Conservation (phyloP, 2,797 vertebrate genomes). For the Myoxocephalus aenaeus region DNA sequence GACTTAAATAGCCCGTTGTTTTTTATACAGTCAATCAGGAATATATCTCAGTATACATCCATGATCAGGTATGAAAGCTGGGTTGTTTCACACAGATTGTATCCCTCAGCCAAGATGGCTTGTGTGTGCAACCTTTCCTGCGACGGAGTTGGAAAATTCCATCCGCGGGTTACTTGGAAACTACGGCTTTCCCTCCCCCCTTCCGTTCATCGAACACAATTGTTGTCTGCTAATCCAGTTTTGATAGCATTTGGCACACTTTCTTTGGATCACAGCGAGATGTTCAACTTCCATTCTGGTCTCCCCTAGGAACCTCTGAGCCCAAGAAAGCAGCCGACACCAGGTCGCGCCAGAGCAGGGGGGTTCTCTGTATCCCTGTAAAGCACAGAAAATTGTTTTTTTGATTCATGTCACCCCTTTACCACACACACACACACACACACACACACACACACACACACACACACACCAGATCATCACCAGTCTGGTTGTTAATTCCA, state of each 20-base stretch:
- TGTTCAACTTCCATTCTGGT: constrained; percentile 87
- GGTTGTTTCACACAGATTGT: constrained; percentile 15
- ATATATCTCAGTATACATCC: background rate
- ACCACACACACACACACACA: constrained; percentile 39
- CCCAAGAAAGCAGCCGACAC: constrained; percentile 83
- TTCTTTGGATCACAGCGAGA: constrained; percentile 89
- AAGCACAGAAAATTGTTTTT: constrained; percentile 79
- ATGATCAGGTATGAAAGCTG: background rate
- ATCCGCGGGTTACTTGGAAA: constrained; percentile 84
- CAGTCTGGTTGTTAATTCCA: constrained; percentile 63
- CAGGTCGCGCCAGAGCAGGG: constrained; percentile 77
- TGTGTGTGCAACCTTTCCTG: constrained; percentile 48
- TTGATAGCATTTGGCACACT: constrained; percentile 91
- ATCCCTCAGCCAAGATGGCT: constrained; percentile 40
- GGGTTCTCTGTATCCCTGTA: constrained; percentile 72
- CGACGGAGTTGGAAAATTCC: constrained; percentile 80
- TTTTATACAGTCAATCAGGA: constrained; percentile 14
- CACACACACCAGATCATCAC: constrained; percentile 33
- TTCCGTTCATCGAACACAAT: constrained; percentile 83
- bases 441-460: constrained; percentile 5
- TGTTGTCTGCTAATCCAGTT: constrained; percentile 88
- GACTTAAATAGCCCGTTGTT: background rate
- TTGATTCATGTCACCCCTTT: constrained; percentile 78
- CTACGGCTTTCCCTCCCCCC: constrained; percentile 72
- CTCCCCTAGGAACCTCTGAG: constrained; percentile 86